Conservation (phyloP, 2,797 vertebrate species). For the Phrynocephalus vlangalii region DNA sequence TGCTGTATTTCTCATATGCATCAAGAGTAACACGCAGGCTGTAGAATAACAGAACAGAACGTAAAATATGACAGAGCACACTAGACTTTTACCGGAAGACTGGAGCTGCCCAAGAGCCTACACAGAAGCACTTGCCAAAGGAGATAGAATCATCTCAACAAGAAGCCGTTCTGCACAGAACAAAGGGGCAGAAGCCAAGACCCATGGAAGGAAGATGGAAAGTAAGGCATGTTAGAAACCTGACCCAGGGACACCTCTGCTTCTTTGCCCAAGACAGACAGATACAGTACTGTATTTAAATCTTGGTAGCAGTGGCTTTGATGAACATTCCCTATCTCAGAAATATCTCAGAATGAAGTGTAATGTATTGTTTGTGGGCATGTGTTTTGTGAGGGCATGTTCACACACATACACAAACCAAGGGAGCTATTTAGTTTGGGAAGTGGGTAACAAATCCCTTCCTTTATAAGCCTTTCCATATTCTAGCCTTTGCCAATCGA, state of each 20-base stretch:
- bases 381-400: not conserved
- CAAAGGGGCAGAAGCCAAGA: constrained; percentile 4
- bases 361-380: not conserved
- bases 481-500: not conserved
- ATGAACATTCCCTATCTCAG: not conserved
- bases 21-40: not conserved
- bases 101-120: constrained; percentile 45
- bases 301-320: not conserved
- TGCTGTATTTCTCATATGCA: not conserved
- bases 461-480: not conserved
- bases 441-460: not conserved
- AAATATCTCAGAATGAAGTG: not conserved
- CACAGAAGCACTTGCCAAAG: constrained; percentile 37
- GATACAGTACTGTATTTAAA: not conserved
- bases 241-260: not conserved
- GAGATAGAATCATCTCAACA: constrained; percentile 28
- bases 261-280: not conserved
- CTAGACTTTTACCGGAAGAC: constrained; percentile 41
- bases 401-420: not conserved
- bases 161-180: not conserved
- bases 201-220: not conserved
- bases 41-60: not conserved
- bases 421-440: not conserved
- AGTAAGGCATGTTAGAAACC: not conserved
- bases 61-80: constrained; percentile 41